A percentile compares a stretch with the other conserved stretches of the same genome.
Conservation (phyloP, 2,113 vertebrate genomes). For the Sceloporus tristichus region DNA sequence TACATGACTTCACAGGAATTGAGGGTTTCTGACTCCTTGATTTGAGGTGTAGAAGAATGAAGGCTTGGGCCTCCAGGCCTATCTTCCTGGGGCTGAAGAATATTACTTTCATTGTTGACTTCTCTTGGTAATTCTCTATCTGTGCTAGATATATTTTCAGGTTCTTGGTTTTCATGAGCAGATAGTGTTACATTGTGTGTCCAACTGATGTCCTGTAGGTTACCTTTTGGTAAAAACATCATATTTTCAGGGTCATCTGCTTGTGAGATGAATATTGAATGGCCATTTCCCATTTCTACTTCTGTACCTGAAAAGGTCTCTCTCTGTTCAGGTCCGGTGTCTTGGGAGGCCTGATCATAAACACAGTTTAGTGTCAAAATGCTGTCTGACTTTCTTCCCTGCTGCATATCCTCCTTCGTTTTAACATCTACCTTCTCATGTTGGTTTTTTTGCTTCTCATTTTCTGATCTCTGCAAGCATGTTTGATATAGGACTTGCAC, state of each 20-base stretch:
- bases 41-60: slow-evolving; percentile 24
- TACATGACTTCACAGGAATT: not conserved
- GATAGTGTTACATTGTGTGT: not conserved
- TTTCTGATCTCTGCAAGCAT: not conserved
- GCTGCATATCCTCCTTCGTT: not conserved
- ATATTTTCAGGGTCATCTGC: slow-evolving; percentile 29
- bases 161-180: not conserved
- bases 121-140: not conserved
- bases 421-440: slow-evolving; percentile 7
- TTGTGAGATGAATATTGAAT: not conserved
- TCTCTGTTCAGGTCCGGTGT: slow-evolving; percentile 4
- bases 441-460: not conserved
- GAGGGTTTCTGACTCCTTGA: slow-evolving; percentile 49
- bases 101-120: not conserved
- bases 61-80: not conserved
- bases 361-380: not conserved
- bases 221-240: not conserved
- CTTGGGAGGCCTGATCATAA: not conserved
- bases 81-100: not conserved
- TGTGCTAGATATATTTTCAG: not conserved
- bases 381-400: fast-evolving
- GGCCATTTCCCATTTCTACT: not conserved
- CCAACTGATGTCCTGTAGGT: not conserved
- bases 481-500: not conserved
- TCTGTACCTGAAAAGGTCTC: not conserved